phyloP scores from a whole-genome alignment of 1,140 invertebrate species.

The Ylistrum balloti region DNA sequence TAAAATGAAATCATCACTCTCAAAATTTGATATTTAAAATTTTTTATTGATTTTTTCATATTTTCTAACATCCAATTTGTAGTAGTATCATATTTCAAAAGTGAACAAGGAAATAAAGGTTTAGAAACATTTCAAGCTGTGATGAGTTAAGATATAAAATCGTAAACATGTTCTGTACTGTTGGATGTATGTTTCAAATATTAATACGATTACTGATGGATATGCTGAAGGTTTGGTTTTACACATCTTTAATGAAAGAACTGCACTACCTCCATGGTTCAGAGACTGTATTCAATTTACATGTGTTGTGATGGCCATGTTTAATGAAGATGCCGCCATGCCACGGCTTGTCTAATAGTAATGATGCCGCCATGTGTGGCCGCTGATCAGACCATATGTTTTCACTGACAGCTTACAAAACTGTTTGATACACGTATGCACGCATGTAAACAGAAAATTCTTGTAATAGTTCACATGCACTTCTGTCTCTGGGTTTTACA shows the following conservation, averaged over 20 bases:
- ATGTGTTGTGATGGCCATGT: constrained; percentile 8
- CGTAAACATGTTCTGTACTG: neutral
- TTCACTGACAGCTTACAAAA: neutral
- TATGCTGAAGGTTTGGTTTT: neutral
- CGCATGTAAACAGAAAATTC: neutral
- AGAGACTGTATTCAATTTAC: neutral
- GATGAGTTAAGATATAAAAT: too few species aligned
- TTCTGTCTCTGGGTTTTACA: too few species aligned
- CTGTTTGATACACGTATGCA: constrained; percentile 11
- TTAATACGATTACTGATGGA: neutral
- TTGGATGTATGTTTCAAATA: neutral
- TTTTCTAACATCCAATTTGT: too few species aligned
- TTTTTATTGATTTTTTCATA: too few species aligned
- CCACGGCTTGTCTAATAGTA: constrained; percentile 16
- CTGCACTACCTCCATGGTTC: neutral
- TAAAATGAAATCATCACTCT: too few species aligned
- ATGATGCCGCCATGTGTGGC: constrained; percentile 23
- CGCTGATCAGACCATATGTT: neutral
- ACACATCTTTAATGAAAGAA: constrained; percentile 8
- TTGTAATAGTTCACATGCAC: neutral
- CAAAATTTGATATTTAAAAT: too few species aligned
- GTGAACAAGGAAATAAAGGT: too few species aligned
- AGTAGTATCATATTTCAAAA: too few species aligned
- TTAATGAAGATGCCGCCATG: constrained; percentile 32
- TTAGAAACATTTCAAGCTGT: too few species aligned